Percentiles rank a stretch among this genome's conserved stretches.
These are phyloP conservation scores for Nibea albiflora DNA, from an alignment of 2,113 vertebrate species.

Conservation along the genomic window DNA sequence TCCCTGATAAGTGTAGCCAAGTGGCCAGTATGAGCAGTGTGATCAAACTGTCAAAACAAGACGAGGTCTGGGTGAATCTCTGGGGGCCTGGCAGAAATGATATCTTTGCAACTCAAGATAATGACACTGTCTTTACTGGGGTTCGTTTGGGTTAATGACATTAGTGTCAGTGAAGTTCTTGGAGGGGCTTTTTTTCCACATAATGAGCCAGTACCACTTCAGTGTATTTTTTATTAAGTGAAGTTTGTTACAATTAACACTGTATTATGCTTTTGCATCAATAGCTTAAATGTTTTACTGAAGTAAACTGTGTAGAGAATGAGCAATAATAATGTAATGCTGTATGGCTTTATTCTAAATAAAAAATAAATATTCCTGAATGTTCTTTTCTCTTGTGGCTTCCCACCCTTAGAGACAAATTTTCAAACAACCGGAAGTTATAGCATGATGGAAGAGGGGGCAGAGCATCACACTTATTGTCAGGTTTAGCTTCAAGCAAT, in stretches of 20 bases:
- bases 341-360: too few relatives aligned
- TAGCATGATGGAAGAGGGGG: too few relatives aligned
- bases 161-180: background rate
- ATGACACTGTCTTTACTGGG: slow-evolving; percentile 64
- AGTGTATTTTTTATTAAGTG: background rate
- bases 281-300: background rate
- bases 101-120: slow-evolving; percentile 61
- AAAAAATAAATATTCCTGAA: too few relatives aligned
- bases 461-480: background rate
- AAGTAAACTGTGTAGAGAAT: background rate
- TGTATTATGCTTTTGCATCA: background rate
- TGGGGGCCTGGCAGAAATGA: slow-evolving; percentile 52
- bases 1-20: slow-evolving; percentile 59
- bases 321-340: too few relatives aligned
- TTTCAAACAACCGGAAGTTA: slow-evolving; percentile 15
- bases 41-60: slow-evolving; percentile 31
- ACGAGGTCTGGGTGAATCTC: slow-evolving; percentile 46
- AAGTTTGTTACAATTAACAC: background rate
- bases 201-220: background rate
- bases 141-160: slow-evolving; percentile 31
- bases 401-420: background rate
- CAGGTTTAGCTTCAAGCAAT: background rate
- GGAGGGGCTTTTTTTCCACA: background rate
- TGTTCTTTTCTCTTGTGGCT: too few relatives aligned
- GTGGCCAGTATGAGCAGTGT: slow-evolving; percentile 61